Evolutionary conservation across 1,140 invertebrate genomes (phyloP), one percentile per base, ranked within the genome.

Genomic region (Megathymus violae): DNA sequence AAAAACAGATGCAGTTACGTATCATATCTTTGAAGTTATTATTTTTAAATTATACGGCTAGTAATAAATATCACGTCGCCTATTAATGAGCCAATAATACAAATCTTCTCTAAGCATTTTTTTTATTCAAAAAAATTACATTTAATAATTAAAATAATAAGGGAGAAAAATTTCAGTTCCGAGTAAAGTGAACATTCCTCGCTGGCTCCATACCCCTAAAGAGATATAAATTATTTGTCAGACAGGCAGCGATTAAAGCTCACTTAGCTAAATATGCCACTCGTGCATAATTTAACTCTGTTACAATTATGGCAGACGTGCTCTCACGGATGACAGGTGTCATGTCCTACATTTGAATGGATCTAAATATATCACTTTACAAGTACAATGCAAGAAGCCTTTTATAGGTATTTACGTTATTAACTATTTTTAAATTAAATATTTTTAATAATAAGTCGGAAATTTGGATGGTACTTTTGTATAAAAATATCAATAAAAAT

Each of bases 211-310:
- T 15, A 31, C 44, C 41, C 52, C 41, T 9, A 44, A 58, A 43
- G 22, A 44, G 52, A 58, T 43, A 58, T 58, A 58, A 58, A 58
- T 58, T 58, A 41, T 44, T 22, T 58, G 52, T 58, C 52, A 58
- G 52, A 44, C 52, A 44, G 40, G 14, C 41, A 10, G 40, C 52
- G 52, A 58, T 58, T 58, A 58, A 58, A 44, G 19, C 52, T 44
- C 52, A 58, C 52, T 58, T 58, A 58, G 52, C 52, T 58, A 58
- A 58, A 58, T 58, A 58, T 44, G 52, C 52, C 52, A 44, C 25
- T 58, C 52, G 52, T 58, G 52, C 52, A 58, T 58, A 58, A 58
- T 58, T 58, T 58, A 58, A 58, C 52, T 44, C 25, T 58, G 52
- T 58, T 40, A 58, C 52, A 58, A 58, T 58, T 58, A 58, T 44